These are phyloP conservation scores for Enteromius trimaculatus DNA, from an alignment of 2,797 vertebrate genomes.

Conservation along the genomic window DNA sequence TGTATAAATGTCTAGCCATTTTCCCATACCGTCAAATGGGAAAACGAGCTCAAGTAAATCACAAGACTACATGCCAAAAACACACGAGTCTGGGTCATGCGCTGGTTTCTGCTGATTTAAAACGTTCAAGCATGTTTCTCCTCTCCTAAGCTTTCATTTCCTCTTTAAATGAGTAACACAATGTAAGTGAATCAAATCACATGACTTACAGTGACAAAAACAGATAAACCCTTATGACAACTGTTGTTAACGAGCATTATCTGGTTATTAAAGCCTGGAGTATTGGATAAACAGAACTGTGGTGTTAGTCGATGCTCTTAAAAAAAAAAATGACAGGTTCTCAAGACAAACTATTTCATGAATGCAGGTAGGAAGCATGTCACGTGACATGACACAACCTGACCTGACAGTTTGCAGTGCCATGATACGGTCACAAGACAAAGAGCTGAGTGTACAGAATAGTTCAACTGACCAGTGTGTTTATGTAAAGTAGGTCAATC, in stretches of 20 bases:
- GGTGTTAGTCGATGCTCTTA: neutral
- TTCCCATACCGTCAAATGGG: too few species aligned
- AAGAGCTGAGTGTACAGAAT: neutral
- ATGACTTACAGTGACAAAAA: slow-evolving; percentile 13
- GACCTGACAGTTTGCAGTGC: neutral
- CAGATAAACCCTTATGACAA: neutral
- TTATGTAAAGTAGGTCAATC: neutral
- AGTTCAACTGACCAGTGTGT: neutral
- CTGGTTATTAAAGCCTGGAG: neutral
- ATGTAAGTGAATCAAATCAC: slow-evolving; percentile 35
- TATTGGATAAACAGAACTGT: neutral
- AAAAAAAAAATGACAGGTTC: neutral
- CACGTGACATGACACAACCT: neutral
- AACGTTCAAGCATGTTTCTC: slow-evolving; percentile 25
- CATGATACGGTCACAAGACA: neutral
- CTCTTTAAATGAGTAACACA: slow-evolving; percentile 33
- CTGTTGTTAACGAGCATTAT: neutral
- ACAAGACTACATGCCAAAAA: neutral
- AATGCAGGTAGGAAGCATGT: neutral
- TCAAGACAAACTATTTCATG: neutral
- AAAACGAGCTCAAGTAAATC: neutral
- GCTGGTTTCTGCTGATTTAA: slow-evolving; percentile 54
- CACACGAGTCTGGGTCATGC: neutral
- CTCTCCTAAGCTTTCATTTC: slow-evolving; percentile 24
- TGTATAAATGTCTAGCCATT: neutral